phyloP scores from a whole-genome alignment of 2,888 invertebrate species.

The Idaea biselata region DNA sequence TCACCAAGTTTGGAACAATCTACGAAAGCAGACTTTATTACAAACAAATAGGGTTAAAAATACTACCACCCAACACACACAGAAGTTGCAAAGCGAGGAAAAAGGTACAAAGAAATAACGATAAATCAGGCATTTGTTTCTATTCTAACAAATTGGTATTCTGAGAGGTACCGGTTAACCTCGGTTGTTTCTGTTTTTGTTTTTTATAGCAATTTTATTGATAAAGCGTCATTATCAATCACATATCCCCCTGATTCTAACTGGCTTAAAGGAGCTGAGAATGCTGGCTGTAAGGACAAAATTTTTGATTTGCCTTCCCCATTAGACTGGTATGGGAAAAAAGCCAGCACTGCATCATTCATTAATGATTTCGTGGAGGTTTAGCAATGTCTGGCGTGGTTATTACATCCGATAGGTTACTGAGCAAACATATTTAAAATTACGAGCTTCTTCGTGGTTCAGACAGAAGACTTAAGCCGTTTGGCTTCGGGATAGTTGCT shows the following conservation, averaged over 20 bases:
- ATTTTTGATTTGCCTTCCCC: no score
- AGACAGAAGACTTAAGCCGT: no score
- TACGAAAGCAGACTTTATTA: constrained; percentile 68
- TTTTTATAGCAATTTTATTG: no score
- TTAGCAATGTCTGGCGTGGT: neutral
- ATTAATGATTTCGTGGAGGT: neutral
- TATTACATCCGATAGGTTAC: neutral
- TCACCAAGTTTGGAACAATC: constrained; percentile 99
- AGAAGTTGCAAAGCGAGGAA: constrained; percentile 52
- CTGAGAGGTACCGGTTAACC: neutral
- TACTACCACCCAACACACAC: constrained; percentile 48
- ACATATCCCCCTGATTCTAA: no score
- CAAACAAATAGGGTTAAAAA: constrained; percentile 19
- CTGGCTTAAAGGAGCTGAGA: no score
- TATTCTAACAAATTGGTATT: neutral
- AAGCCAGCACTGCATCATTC: neutral
- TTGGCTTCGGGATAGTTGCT: no score
- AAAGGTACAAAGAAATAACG: constrained; percentile 29
- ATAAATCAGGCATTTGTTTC: constrained; percentile 30
- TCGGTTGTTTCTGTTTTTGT: neutral
- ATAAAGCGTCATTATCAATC: no score
- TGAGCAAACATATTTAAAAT: neutral
- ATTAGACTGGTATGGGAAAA: neutral
- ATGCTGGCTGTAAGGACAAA: no score
- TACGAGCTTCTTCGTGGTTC: neutral